These are phyloP conservation scores for Rattus norvegicus DNA, from an alignment of 2,113 vertebrate species.

Conservation along the genomic window GRCr8 NC_086032.1:23660501-23661000, in stretches of 20 bases:
- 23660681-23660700: neutral
- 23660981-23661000: neutral
- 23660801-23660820: neutral
- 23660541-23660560: neutral
- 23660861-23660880: neutral
- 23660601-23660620: neutral
- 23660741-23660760: neutral
- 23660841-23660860: neutral
- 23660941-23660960: neutral
- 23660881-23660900: constrained; percentile 6
- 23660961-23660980: neutral
- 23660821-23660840: neutral
- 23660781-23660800: accelerated
- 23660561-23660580: neutral
- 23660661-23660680: neutral
- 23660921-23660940: neutral
- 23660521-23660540: neutral
- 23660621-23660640: neutral
- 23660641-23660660: neutral
- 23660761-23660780: accelerated
- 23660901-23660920: neutral
- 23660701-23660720: neutral
- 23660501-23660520: neutral
- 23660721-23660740: neutral
- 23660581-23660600: neutral